Evolutionary conservation across 2,888 invertebrate species (phyloP).

Genomic region (Zaprionus lineosus): DNA sequence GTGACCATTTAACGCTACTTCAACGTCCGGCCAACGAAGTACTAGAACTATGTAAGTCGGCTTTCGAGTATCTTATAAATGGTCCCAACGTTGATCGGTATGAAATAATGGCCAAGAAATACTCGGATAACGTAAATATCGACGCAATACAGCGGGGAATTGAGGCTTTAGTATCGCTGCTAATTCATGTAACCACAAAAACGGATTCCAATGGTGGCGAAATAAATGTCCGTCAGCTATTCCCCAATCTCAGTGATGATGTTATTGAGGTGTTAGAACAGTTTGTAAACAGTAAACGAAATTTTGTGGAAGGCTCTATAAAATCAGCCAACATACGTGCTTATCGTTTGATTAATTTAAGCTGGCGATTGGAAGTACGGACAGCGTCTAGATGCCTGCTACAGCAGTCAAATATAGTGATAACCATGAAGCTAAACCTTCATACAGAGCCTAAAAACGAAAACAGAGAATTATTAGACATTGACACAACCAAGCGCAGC

Average conservation of each 20-base stretch:
- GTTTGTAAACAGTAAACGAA: slow-evolving; percentile 80
- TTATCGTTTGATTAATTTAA: slow-evolving; percentile 84
- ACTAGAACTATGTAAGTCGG: slow-evolving; percentile 86
- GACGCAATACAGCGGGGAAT: slow-evolving; percentile 84
- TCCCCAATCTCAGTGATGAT: slow-evolving; percentile 68
- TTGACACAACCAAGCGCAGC: slow-evolving; percentile 43
- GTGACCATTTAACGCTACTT: slow-evolving; percentile 84
- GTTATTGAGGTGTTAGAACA: slow-evolving; percentile 79
- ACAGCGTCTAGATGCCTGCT: slow-evolving; percentile 85
- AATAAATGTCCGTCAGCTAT: slow-evolving; percentile 55
- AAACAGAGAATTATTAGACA: slow-evolving; percentile 77
- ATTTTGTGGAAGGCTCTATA: slow-evolving; percentile 80
- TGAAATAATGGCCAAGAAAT: slow-evolving; percentile 83
- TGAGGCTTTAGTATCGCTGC: slow-evolving; percentile 88
- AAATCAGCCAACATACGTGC: slow-evolving; percentile 79
- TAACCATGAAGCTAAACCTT: slow-evolving; percentile 85
- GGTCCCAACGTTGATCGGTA: slow-evolving; percentile 86
- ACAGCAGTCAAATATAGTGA: slow-evolving; percentile 85
- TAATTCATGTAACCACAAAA: slow-evolving; percentile 88
- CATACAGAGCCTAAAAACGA: slow-evolving; percentile 82
- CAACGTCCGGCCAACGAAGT: slow-evolving; percentile 85
- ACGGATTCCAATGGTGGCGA: slow-evolving; percentile 84
- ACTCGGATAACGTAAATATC: slow-evolving; percentile 80
- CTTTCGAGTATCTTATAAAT: slow-evolving; percentile 85
- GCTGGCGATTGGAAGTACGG: slow-evolving; percentile 88